Percentiles rank a stretch among this genome's conserved stretches.
Evolutionary conservation across 1,140 invertebrate genomes (phyloP).

Genomic region (Stenopsyche tienmushanensis): DNA sequence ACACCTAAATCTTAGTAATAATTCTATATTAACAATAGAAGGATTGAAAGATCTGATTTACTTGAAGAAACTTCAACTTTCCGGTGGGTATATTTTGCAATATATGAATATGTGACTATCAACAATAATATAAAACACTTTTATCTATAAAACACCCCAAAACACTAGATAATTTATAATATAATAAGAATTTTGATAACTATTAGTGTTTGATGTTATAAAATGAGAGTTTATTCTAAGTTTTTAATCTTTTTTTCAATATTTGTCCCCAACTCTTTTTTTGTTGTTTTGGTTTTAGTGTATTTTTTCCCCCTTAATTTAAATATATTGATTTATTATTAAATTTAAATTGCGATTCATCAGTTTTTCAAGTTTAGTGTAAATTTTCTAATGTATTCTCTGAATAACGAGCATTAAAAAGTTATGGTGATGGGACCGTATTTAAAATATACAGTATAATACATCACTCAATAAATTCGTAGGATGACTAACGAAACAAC

Average conservation of each 20-base stretch:
- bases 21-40: constrained; percentile 85
- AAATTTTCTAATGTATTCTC: too few species aligned
- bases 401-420: too few species aligned
- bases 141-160: background rate
- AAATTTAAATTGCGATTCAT: too few species aligned
- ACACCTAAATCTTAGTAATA: constrained; percentile 81
- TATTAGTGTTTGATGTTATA: background rate
- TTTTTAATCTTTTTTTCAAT: constrained; percentile 11
- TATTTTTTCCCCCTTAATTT: too few species aligned
- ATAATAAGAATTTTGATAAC: background rate
- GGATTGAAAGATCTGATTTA: constrained; percentile 81
- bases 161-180: background rate
- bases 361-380: too few species aligned
- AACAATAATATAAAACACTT: background rate
- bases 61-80: constrained; percentile 67
- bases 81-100: constrained; percentile 54
- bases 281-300: too few species aligned
- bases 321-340: too few species aligned
- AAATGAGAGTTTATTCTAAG: constrained; percentile 10
- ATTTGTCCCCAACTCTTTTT: background rate
- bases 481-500: too few species aligned
- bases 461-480: too few species aligned
- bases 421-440: too few species aligned
- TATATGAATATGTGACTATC: background rate
- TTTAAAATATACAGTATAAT: too few species aligned